Base-by-base conservation (phyloP, 2,797 vertebrate species). In the Falco cherrug region DNA sequence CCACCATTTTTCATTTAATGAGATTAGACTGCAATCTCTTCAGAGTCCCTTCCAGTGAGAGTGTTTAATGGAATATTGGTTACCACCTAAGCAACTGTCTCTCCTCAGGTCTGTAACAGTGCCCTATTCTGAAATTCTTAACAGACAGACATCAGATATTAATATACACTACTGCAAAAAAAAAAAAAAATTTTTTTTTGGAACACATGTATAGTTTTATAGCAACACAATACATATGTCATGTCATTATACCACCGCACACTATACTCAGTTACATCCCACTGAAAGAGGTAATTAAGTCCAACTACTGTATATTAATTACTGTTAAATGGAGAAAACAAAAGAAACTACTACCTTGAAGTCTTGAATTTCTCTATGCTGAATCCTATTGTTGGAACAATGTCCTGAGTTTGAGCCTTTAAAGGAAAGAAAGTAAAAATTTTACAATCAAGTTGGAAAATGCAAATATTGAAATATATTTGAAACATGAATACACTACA, bases 281-380 rank as follows among this genome's bases (percentile, higher is more conserved):
- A 67, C 26, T 54, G 17, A 53, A 77, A 74, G 16, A 47, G 74
- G 11, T 31, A 51, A 82, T 60, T 19, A 61, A 69, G 28, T 53
- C 43, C 57, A 91, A 74, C 3, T 67, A 19, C 1, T 74, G 28
- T 4, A 9, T 15, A n/a, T 35, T 65, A 61, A 76, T 64, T 56
- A 74, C 11, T n/a, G 14, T 29, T 80, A 80, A 87, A 80, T 56
- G 8, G 24, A 87, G 19, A 53, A 91, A 89, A 76, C 37, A 12
- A 88, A 96, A 92, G 51, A 88, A 94, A 74, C n/a, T 50, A 76
- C 60, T 98, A 99, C 99, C 99, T 99, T 77, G 99, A 99, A 20
- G 99, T 99, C 98, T 99, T 99, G 98, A 99, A 99, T 96, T 99
- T 99, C 97, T 99, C 99, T 98, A 99, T 99, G 98, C 98, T 99